Evolutionary conservation across 2,797 vertebrate genomes (phyloP).

Genomic region (Hippocampus kuda): DNA sequence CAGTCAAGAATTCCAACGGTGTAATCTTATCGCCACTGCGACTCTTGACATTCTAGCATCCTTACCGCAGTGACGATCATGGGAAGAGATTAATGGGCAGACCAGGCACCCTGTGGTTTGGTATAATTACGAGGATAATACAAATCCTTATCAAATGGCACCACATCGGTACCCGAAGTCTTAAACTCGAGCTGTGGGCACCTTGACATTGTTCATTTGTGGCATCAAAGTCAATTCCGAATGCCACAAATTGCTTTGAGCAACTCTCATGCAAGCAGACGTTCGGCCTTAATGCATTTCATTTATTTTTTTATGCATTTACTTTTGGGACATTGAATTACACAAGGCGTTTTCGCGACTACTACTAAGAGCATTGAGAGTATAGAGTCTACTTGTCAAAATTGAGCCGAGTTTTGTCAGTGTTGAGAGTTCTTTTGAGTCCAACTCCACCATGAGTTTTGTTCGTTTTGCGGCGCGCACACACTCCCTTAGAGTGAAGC

Average conservation of each 20-base stretch:
- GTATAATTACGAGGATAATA: slow-evolving; percentile 4
- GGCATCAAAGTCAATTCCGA: not conserved
- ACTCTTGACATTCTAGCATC: not conserved
- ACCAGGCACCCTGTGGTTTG: slow-evolving; percentile 6
- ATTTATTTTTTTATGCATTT: too few species aligned
- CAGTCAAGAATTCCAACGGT: not conserved
- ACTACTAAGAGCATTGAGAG: not conserved
- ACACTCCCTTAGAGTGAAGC: not conserved
- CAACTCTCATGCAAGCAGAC: not conserved
- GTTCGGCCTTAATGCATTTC: not conserved
- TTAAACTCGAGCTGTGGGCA: not conserved
- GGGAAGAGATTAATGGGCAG: not conserved
- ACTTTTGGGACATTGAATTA: not conserved
- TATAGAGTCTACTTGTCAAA: not conserved
- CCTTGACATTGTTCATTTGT: slow-evolving; percentile 3
- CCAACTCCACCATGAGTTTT: not conserved
- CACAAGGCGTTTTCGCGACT: not conserved
- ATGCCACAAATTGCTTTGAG: not conserved
- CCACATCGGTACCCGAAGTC: not conserved
- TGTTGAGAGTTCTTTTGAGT: not conserved
- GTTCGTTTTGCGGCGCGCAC: not conserved
- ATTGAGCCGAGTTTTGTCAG: not conserved
- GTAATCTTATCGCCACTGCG: not conserved
- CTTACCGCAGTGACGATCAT: not conserved
- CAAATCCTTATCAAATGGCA: slow-evolving; percentile 6